Base-by-base conservation (phyloP, 2,113 vertebrate species). In the Camelus dromedarius region DNA sequence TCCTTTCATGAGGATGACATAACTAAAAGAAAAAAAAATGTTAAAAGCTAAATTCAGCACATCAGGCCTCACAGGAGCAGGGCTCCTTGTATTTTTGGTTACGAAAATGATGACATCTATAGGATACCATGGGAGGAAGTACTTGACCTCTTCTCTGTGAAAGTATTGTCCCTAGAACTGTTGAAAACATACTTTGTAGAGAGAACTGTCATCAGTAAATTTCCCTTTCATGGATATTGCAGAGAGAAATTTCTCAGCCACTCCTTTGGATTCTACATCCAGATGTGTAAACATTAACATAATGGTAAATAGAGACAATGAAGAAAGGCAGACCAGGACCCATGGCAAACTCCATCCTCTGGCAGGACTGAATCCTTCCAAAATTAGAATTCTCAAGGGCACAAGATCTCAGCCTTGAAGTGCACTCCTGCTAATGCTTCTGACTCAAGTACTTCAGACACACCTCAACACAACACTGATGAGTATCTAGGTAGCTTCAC, bases 371-470 rank as follows among this genome's bases (percentile, higher is more conserved):
- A 92, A 64, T n/a, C 22, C 22, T 46, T 92, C 50, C 89, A 81
- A 70, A 92, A 73, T 56, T 64, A 48, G 22, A 80, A 91, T 80
- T 76, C 86, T 77, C 91, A 91, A 52, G 89, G 16, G 82, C 62
- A 15, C 16, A 70, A 20, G 20, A 80, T 85, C 35, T 85, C 87
- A 89, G 18, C n/a, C 32, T 93, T 58, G 1, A 88, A 84, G 72
- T 56, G 3, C 20, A 66, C 8, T 66, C 72, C 6, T 76, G 85
- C 28, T 93, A 67, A 73, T 95, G 70, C 42, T 84, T 96, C 96
- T 88, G 58, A 93, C 50, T 95, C 86, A 75, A 58, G 58, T 18
- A 50, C 76, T 91, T 96, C 42, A 93, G 58, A 42, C 54, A 54
- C 58, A 90, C 54, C 85, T 77, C 89, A 32, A 54, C 24, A 32